These are phyloP conservation scores for Leucophenga varia DNA, from an alignment of 1,140 invertebrate genomes.

Conservation along the genomic window DNA sequence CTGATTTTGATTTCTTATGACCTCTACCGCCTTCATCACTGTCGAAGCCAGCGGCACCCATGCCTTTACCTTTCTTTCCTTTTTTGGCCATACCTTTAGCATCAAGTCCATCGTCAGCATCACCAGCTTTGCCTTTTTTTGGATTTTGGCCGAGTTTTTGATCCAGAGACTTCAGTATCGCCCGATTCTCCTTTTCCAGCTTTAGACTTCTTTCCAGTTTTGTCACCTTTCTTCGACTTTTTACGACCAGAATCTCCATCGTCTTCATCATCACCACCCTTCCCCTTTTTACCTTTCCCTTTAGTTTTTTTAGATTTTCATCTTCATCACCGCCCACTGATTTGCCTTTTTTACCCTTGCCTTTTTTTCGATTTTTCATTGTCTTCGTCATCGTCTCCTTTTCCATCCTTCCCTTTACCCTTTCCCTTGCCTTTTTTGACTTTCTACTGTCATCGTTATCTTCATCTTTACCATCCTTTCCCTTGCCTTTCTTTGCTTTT, in stretches of 20 bases:
- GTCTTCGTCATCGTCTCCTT: not conserved
- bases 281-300: not conserved
- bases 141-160: not conserved
- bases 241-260: no score
- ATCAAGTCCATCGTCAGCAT: no score
- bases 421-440: not conserved
- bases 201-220: not conserved
- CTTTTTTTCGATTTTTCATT: not conserved
- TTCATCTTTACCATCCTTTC: not conserved
- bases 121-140: no score
- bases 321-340: not conserved
- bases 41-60: not conserved
- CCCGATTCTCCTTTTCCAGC: not conserved
- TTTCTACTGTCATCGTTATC: constrained; percentile 3
- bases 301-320: not conserved
- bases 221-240: not conserved
- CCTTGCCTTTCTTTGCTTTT: not conserved
- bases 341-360: not conserved
- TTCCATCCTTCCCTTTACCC: constrained; percentile 1
- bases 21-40: not conserved
- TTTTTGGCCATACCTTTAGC: no score
- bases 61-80: not conserved
- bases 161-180: not conserved
- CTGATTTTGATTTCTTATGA: no score
- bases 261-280: not conserved